Percentiles rank a stretch among this genome's conserved stretches.
These are phyloP conservation scores for Lerista edwardsae DNA, from an alignment of 2,797 vertebrate species.

Conservation along the genomic window DNA sequence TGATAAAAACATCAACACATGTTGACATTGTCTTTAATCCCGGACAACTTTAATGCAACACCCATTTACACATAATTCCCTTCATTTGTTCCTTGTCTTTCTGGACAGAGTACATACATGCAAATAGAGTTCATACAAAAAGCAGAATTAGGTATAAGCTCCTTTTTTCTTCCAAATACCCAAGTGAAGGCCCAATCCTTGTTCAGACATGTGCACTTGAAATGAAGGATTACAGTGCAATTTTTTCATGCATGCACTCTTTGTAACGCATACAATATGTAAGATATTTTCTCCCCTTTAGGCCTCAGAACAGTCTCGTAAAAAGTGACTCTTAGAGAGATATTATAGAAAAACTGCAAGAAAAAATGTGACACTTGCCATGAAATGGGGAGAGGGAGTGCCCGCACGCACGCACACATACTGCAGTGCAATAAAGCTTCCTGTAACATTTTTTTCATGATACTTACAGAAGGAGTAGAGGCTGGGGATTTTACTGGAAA, in stretches of 20 bases:
- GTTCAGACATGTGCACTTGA: neutral
- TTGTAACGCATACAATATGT: neutral
- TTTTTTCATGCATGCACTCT: neutral
- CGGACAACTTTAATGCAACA: too few species aligned
- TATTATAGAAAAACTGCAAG: neutral
- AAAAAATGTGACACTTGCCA: neutral
- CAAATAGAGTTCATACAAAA: neutral
- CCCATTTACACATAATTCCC: neutral
- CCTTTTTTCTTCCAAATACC: neutral
- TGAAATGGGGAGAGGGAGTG: neutral
- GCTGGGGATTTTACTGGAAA: slow-evolving; percentile 78
- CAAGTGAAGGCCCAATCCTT: neutral
- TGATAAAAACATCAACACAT: too few species aligned
- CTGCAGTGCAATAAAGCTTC: neutral
- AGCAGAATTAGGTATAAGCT: neutral
- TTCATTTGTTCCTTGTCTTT: neutral
- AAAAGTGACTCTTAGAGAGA: neutral
- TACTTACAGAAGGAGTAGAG: slow-evolving; percentile 80
- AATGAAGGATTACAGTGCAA: neutral
- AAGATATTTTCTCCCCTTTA: neutral
- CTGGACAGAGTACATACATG: neutral
- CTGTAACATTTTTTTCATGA: neutral
- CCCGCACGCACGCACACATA: accelerated
- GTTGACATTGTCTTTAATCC: too few species aligned
- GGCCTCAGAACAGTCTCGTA: neutral